A percentile compares a stretch with the other conserved stretches of the same genome.
Evolutionary conservation across 2,888 invertebrate genomes (phyloP).

Genomic region (Synergus laeviventris): DNA sequence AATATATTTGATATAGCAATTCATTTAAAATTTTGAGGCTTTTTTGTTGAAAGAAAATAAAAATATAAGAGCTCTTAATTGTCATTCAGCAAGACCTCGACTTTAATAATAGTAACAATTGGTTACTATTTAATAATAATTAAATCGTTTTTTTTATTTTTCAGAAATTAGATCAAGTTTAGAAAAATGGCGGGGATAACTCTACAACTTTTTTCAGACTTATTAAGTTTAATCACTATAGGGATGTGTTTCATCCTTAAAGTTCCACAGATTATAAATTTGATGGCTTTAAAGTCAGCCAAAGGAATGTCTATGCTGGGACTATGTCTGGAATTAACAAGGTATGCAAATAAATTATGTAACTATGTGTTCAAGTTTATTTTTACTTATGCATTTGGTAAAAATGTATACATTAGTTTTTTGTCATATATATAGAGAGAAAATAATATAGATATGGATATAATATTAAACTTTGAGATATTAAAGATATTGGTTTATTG

Average conservation of each 20-base stretch:
- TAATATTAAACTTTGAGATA: no score
- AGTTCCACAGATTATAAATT: slow-evolving; percentile 87
- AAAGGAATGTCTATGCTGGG: slow-evolving; percentile 83
- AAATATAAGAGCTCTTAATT: neutral
- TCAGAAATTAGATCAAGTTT: slow-evolving; percentile 31
- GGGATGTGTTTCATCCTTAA: slow-evolving; percentile 87
- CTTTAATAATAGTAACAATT: no score
- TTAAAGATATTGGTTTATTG: no score
- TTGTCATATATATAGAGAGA: neutral
- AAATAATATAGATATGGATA: neutral
- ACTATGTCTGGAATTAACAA: slow-evolving; percentile 83
- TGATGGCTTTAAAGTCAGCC: slow-evolving; percentile 82
- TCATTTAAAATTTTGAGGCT: no score
- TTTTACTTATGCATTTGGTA: slow-evolving; percentile 30
- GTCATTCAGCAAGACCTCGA: no score
- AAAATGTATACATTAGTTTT: neutral
- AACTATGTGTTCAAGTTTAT: neutral
- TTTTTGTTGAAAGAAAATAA: neutral
- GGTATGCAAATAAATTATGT: slow-evolving; percentile 77
- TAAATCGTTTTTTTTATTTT: neutral
- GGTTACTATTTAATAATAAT: neutral
- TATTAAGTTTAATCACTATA: slow-evolving; percentile 86
- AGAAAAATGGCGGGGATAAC: slow-evolving; percentile 48
- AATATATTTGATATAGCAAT: neutral
- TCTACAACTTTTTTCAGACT: slow-evolving; percentile 76